These are phyloP conservation scores for Cryptosula pallasiana DNA, from an alignment of 2,888 invertebrate genomes.

Conservation along the genomic window DNA sequence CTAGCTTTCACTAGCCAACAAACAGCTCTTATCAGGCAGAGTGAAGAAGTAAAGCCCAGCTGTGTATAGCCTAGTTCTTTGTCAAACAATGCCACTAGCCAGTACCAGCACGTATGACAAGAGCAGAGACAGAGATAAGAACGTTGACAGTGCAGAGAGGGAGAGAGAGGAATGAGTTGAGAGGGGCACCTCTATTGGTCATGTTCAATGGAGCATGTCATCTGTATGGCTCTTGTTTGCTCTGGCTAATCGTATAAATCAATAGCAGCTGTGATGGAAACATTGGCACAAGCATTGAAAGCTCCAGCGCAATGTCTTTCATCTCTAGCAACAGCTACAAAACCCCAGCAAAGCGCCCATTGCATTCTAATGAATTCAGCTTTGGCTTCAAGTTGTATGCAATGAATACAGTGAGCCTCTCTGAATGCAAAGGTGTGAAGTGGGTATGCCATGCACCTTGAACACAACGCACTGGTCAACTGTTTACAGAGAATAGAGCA, in stretches of 20 bases:
- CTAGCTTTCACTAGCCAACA: too few species aligned
- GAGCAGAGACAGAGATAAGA: background rate
- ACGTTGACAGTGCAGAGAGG: background rate
- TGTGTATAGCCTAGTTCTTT: background rate
- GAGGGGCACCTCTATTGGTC: background rate
- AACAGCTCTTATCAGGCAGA: background rate
- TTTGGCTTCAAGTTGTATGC: too few species aligned
- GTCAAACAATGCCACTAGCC: background rate
- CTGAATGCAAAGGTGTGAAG: too few species aligned
- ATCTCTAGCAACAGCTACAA: background rate
- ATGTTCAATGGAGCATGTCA: background rate
- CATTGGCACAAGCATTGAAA: background rate
- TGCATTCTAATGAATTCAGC: too few species aligned
- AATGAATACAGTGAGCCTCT: too few species aligned
- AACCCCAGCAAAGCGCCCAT: too few species aligned
- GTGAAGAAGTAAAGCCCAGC: background rate
- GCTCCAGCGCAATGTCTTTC: background rate
- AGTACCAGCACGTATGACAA: background rate
- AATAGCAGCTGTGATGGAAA: background rate
- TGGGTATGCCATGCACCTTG: too few species aligned
- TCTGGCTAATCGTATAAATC: background rate
- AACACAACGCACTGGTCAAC: too few species aligned
- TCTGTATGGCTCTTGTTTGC: background rate
- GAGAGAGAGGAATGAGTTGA: background rate
- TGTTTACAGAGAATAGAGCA: too few species aligned